phyloP scores from a whole-genome alignment of 1,140 invertebrate species.

The Drosophila lacertosa region DNA sequence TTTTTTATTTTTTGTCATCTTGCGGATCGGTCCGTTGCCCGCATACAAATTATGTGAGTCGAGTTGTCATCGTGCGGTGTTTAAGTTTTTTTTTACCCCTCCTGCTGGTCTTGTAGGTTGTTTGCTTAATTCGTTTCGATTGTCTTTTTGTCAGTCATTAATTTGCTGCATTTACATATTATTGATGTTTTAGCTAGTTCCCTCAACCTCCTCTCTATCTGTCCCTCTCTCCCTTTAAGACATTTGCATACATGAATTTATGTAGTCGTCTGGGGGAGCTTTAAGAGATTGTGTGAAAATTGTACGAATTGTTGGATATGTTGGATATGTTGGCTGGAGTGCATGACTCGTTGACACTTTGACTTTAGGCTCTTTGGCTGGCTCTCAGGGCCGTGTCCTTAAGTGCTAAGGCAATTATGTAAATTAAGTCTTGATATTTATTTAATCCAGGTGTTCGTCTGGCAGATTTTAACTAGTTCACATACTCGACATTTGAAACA shows the following conservation, averaged over 20 bases:
- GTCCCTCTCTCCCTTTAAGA: background rate
- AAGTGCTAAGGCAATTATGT: constrained; percentile 58
- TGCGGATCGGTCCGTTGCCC: constrained; percentile 53
- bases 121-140: constrained; percentile 82
- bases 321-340: constrained; percentile 6
- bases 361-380: constrained; percentile 6
- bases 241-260: constrained; percentile 66
- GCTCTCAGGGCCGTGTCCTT: constrained; percentile 27
- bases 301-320: constrained; percentile 7
- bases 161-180: constrained; percentile 82
- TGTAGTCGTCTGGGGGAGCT: background rate
- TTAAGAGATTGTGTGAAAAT: constrained; percentile 63
- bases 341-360: constrained; percentile 61
- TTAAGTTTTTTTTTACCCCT: constrained; percentile 19
- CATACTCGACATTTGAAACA: constrained; percentile 1
- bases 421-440: constrained; percentile 51
- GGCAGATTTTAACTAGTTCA: background rate
- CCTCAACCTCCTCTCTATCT: background rate
- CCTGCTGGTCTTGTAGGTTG: constrained; percentile 62
- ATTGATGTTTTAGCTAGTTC: constrained; percentile 61
- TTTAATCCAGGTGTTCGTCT: constrained; percentile 62
- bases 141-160: constrained; percentile 83
- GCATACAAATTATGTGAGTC: constrained; percentile 67
- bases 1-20: constrained; percentile 59
- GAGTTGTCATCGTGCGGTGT: constrained; percentile 22